Percentiles rank a stretch among this genome's conserved stretches.
phyloP scores from a whole-genome alignment of 2,888 invertebrate species.

The Ichneumoninae sp. region DNA sequence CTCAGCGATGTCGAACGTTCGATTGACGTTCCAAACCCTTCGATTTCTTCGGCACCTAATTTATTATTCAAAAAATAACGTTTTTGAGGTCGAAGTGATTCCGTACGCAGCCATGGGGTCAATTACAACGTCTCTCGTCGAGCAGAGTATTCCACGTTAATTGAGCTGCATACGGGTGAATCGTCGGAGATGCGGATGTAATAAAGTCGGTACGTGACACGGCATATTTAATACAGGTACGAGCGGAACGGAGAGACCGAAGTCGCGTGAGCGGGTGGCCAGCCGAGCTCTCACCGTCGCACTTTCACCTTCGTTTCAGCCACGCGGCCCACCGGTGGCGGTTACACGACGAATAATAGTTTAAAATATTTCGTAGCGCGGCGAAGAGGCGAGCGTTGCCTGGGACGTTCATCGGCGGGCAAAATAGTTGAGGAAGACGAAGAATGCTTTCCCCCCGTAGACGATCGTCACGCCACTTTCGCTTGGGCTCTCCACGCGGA shows the following conservation, averaged over 20 bases:
- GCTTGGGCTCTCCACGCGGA: neutral
- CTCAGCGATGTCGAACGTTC: neutral
- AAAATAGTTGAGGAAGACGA: constrained; percentile 39
- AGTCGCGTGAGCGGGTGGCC: constrained; percentile 15
- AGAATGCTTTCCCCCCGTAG: constrained; percentile 39
- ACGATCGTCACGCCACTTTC: constrained; percentile 13
- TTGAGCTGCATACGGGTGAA: constrained; percentile 8
- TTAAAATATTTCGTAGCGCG: constrained; percentile 41
- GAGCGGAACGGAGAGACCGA: constrained; percentile 6
- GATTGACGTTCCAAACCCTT: neutral
- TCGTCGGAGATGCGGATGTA: constrained; percentile 17
- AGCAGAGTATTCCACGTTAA: neutral
- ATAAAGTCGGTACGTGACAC: constrained; percentile 31
- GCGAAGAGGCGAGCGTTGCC: constrained; percentile 20
- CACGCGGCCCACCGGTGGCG: constrained; percentile 33
- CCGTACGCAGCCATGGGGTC: too few relatives aligned
- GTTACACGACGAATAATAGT: constrained; percentile 29
- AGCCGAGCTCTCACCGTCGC: constrained; percentile 61
- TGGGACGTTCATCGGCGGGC: constrained; percentile 15
- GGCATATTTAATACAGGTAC: constrained; percentile 42
- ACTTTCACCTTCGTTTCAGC: constrained; percentile 62
- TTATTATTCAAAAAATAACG: neutral
- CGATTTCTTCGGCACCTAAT: neutral
- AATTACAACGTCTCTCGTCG: neutral
- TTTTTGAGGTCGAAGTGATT: neutral